Base-by-base conservation (phyloP, 2,113 vertebrate genomes). In the Ellobius talpinus region DNA sequence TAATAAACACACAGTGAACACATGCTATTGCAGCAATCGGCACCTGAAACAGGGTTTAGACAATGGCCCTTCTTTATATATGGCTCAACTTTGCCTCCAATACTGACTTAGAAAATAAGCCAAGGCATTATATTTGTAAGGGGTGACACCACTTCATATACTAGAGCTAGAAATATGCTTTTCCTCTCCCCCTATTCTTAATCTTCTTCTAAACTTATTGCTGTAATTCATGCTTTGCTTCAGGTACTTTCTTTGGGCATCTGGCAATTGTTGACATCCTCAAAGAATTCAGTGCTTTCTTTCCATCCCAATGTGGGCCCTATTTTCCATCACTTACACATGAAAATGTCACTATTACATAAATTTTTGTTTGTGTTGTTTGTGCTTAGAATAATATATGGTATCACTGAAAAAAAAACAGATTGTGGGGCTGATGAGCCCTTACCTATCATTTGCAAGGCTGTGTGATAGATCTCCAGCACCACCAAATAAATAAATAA, bases 121-220 rank as follows among this genome's bases (percentile, higher is more conserved):
- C 70, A 95, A 98, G 36, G 70, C 5, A 96, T 92, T 73, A 11
- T 13, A 96, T 95, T 65, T 94, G 96, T 81, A 87, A 74, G 93
- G 85, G 31, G 77, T 0, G 9, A 33, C 65, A 96, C 96, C 94
- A 89, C 50, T 95, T 58, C 92, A 31, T 29, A 89, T 90, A 87
- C 33, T 89, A 97, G n/a, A 89, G 31, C 39, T 77, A 77, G 90
- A 93, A 36, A 39, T 90, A 29, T 8, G 13, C 50, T 97, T 91
- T 92, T 87, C 42, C 76, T 42, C 42, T 87, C 14, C 42, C 17
- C 33, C 87, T 93, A 19, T 91, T 42, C 4, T 96, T 76, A 97
- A 68, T 95, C 55, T 92, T 95, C 39, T 96, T 90, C 58, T 95
- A 73, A 68, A 95, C 78, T 96, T 98, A 98, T 98, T 98, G 97